These are phyloP conservation scores for Conistra vaccinii DNA, from an alignment of 2,888 invertebrate species.

Conservation along the genomic window DNA sequence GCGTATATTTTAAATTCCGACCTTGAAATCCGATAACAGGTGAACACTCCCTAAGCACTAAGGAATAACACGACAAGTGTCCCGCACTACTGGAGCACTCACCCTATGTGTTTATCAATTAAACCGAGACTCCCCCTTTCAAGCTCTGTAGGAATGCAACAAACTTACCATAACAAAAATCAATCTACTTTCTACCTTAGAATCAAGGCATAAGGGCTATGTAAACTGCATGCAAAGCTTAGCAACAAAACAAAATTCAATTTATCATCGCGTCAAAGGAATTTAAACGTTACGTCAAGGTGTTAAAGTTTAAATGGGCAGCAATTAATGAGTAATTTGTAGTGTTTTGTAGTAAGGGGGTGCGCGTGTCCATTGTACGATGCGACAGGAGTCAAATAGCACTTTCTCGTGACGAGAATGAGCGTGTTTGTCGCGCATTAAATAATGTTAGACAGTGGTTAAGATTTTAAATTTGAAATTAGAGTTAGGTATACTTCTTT, in stretches of 20 bases:
- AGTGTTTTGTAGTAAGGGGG: conserved; percentile 69
- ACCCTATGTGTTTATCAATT: conserved; percentile 84
- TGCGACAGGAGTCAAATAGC: conserved; percentile 65
- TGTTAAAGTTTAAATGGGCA: conserved; percentile 76
- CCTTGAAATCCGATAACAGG: conserved; percentile 56
- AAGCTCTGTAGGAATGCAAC: conserved; percentile 74
- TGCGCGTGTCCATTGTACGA: conserved; percentile 75
- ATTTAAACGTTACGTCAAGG: conserved; percentile 76
- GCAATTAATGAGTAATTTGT: conserved; percentile 74
- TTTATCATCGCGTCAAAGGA: conserved; percentile 71
- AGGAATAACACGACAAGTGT: conserved; percentile 60
- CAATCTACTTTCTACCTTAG: conserved; percentile 63
- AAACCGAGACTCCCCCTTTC: conserved; percentile 76
- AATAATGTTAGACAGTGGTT: neutral
- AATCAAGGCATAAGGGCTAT: conserved; percentile 20
- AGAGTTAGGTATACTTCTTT: neutral
- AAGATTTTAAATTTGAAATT: conserved; percentile 16
- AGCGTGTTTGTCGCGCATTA: conserved; percentile 9
- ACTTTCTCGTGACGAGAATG: conserved; percentile 49
- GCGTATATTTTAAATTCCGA: conserved; percentile 30
- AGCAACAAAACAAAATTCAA: conserved; percentile 63
- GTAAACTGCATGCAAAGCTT: conserved; percentile 43
- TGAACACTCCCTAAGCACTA: conserved; percentile 55
- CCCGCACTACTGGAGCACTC: conserved; percentile 62
- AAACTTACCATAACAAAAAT: neutral